Evolutionary conservation across 2,888 invertebrate genomes (phyloP), one percentile per base, ranked within the genome.

Genomic region (Scaptodrosophila latifasciaeformis): DNA sequence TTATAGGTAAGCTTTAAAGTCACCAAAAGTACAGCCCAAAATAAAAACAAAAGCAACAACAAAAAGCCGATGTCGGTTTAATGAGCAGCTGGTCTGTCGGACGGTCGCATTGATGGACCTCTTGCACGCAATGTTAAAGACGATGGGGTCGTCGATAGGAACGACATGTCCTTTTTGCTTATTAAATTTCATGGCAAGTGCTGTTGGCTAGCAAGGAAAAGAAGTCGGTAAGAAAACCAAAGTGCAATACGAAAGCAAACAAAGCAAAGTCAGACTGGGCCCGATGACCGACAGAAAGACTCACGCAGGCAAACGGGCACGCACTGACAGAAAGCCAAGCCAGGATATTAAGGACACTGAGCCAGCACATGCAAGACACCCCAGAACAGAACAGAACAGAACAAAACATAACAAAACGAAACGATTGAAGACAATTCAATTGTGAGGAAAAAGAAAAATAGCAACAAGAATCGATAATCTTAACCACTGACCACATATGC

Each of bases 131-230:
- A 72, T 59, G 67, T 60, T 51, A 17, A 42, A 12, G 31, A 31
- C 31, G 31, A 31, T 12, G 24, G n/a, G 27, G 12, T 29, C 7
- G 43, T n/a, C 43, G 17, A 31, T 12, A 10, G 17, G 7, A 15
- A 44, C 30, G 45, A 71, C 75, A 75, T 71, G 72, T 78, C 78
- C 72, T 72, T 62, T n/a, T 42, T 70, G 72, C 78, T 78, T 78
- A 78, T 75, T 75, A 75, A 75, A 75, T 78, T 75, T 75, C 67
- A 63, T 70, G 52, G 72, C 69, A 77, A 74, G 74, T 77, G 74
- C 70, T 62, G 51, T n/a, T 21, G 27, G 34, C 37, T 37, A n/a
- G 34, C 19, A 34, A 31, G 46, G 44, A 27, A 34, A 27, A 34
- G 35, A 2, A 40, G 3, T 13, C 13, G 15, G 17, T 17, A 37